Evolutionary conservation across 1,140 invertebrate genomes (phyloP), one percentile per base, ranked within the genome.

Genomic region (Pectinophora gossypiella): DNA sequence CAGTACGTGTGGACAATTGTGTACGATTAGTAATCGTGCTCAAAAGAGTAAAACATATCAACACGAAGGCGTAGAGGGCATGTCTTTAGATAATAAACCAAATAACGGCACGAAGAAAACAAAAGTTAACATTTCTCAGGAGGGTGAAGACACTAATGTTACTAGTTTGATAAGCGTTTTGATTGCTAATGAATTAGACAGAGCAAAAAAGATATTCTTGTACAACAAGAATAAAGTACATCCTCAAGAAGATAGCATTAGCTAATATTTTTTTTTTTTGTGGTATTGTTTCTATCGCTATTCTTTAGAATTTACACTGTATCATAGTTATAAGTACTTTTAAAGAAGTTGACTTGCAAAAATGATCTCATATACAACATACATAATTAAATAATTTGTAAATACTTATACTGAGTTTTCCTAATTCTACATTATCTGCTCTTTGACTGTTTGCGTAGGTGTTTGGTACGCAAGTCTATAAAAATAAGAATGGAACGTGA

Each of bases 161-260:
- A 50, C 58, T 27, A 73, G 66, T 49, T 66, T 81, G 32, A 66
- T 84, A 38, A 67, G 59, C 42, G 61, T 68, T 46, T 52, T 86
- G 48, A 71, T 84, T 27, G 68, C 72, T 51, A 70, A 63, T 44
- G 80, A 86, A 60, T 48, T 86, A 42, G 60, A 64, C 44, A 84
- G 59, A 64, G 69, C 80, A 27, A 81, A 53, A 49, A 79, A 73
- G 36, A 61, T 72, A 23, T 66, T 81, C 48, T 36, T 70, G 16
- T 69, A 70, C 45, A 66, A 80, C 36, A 74, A 67, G 27, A 86
- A 83, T 56, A 84, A 78, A 65, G 61, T 86, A 55, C 78, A 84
- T 59, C 83, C 83, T 21, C 64, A 67, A 32, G 27, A 27, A n/a
- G n/a, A n/a, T n/a, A n/a, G n/a, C 23, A 27, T 27, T 6, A 27